A percentile compares a stretch with the other conserved stretches of the same genome.
Conservation (phyloP, 2,888 invertebrate species). For the Dicycla oo region DNA sequence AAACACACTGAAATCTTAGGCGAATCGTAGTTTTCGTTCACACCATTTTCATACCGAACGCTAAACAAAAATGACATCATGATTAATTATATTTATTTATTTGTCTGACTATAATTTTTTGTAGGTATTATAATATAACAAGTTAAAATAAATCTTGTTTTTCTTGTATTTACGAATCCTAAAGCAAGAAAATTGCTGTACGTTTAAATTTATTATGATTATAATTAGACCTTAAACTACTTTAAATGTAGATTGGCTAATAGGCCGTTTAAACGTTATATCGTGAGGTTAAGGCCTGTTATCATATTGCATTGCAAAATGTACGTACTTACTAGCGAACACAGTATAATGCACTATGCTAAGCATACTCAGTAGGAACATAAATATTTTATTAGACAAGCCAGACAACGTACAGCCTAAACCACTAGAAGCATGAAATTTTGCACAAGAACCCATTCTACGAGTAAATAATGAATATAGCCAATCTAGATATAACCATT, state of each 20-base stretch:
- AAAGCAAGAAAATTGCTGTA: not conserved
- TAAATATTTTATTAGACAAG: not conserved
- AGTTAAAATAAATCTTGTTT: not conserved
- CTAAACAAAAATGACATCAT: not conserved
- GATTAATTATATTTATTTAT: not conserved
- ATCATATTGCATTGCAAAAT: constrained; percentile 5
- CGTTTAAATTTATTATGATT: constrained; percentile 6
- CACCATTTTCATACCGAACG: not conserved
- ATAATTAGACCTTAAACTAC: not conserved
- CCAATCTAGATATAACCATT: too few species aligned
- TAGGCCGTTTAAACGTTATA: not conserved
- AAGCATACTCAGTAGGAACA: not conserved
- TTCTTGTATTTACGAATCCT: not conserved
- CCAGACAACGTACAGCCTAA: not conserved
- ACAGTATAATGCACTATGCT: not conserved
- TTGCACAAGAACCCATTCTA: too few species aligned
- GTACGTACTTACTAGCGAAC: not conserved
- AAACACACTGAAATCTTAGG: not conserved
- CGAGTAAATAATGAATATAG: too few species aligned
- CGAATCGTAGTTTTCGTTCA: not conserved
- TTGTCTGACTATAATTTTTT: not conserved
- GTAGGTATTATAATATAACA: not conserved
- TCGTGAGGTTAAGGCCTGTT: not conserved
- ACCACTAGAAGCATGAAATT: not conserved
- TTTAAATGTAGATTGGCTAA: not conserved